These are phyloP conservation scores for Corapipo altera DNA, from an alignment of 2,113 vertebrate species.

Conservation along the genomic window DNA sequence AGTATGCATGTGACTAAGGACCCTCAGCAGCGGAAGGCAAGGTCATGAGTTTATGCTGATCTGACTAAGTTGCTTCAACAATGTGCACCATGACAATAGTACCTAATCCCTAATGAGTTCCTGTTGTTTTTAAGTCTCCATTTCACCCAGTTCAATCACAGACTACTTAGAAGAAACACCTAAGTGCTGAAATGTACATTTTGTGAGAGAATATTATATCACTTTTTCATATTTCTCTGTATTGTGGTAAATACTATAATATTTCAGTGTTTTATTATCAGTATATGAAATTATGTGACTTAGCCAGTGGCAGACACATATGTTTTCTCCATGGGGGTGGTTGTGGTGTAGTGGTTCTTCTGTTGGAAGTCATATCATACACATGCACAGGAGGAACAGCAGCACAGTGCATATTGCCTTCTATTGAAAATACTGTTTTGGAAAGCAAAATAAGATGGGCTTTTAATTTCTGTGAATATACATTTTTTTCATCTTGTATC, in stretches of 20 bases:
- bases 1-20: constrained; percentile 7
- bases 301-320: neutral
- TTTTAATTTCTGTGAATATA: neutral
- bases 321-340: rapidly evolving
- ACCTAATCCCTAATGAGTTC: neutral
- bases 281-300: neutral
- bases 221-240: neutral
- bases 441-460: neutral
- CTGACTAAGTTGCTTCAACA: neutral
- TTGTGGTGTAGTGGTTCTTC: neutral
- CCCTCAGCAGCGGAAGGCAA: neutral
- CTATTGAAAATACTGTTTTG: neutral
- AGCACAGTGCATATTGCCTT: neutral
- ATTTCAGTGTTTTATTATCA: neutral
- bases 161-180: neutral
- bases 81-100: neutral
- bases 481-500: neutral
- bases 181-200: neutral
- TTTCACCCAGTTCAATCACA: neutral
- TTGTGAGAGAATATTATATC: neutral
- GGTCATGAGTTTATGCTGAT: neutral
- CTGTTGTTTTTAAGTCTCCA: neutral
- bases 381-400: neutral
- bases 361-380: neutral
- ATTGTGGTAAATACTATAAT: neutral